Evolutionary conservation across 2,888 invertebrate species (phyloP), one percentile per base, ranked within the genome.

Genomic region (Drosophila falleni): DNA sequence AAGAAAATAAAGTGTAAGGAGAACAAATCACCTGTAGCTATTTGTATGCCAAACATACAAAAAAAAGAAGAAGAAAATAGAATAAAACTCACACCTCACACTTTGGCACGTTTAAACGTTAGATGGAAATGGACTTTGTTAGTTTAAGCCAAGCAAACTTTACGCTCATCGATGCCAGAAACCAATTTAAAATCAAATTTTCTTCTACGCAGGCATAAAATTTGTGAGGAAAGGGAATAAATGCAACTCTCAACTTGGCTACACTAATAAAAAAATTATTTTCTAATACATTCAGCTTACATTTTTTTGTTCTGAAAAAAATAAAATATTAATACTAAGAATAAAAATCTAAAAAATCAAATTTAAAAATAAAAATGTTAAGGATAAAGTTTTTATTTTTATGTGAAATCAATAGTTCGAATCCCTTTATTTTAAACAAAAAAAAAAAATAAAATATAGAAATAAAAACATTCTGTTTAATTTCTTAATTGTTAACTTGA

Each of bases 131-230:
- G 70, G 72, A 73, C 74, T 79, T 65, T 82, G 80, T 79, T 85
- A 75, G 87, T 80, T 87, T 77, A 47, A 59, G 66, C 62, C 71
- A 80, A 77, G 69, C 76, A 80, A 80, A 76, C 73, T 81, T 66
- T 65, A 59, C 69, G 71, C 72, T 80, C 71, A 71, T 80, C 82
- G 76, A 71, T 63, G 74, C 79, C 70, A 74, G 56, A 88, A 86
- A 86, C 76, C 88, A 86, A 86, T 86, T 86, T 86, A 81, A 85
- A 86, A 86, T 86, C 81, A 86, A 86, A 88, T 86, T 81, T 88
- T 81, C 71, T 46, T 64, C 58, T 46, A 64, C 41, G 29, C 51
- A 60, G 51, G 2, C 6, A 51, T 39, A 19, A 10, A 35, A 58
- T 9, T 23, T 41, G 42, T 9, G 16, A 15, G 26, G 23, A 23